Conservation (phyloP, 2,797 vertebrate species). For the Melanotaenia boesemani region DNA sequence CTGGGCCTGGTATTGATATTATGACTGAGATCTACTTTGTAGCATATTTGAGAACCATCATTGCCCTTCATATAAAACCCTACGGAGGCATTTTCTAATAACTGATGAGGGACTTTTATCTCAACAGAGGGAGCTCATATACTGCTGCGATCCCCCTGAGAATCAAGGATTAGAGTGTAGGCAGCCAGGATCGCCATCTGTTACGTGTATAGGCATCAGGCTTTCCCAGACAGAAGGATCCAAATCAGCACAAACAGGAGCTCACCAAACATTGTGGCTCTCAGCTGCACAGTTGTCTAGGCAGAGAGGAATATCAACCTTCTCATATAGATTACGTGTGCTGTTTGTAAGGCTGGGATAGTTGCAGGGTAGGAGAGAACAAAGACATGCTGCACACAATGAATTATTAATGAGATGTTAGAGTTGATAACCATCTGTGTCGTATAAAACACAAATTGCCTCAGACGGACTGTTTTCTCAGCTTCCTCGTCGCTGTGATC, state of each 20-base stretch:
- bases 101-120: conserved; percentile 30
- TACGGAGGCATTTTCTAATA: conserved; percentile 12
- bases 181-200: conserved; percentile 68
- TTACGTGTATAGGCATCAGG: conserved; percentile 47
- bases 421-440: conserved; percentile 66
- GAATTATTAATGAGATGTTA: conserved; percentile 76
- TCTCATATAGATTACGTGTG: conserved; percentile 21
- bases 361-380: conserved; percentile 38
- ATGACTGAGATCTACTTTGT: conserved; percentile 7
- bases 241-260: conserved; percentile 38
- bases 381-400: conserved; percentile 55
- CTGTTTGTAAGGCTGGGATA: conserved; percentile 19
- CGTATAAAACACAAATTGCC: conserved; percentile 53
- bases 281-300: conserved; percentile 18
- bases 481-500: not conserved
- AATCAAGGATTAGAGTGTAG: conserved; percentile 62
- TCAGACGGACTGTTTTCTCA: conserved; percentile 9
- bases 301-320: conserved; percentile 29
- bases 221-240: conserved; percentile 52
- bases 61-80: not conserved
- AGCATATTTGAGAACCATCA: not conserved
- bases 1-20: not conserved
- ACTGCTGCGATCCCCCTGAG: conserved; percentile 50
- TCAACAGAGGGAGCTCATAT: conserved; percentile 33
- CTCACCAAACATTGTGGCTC: conserved; percentile 17